Base-by-base conservation (phyloP, 2,113 vertebrate genomes). In the Mirza zaza region DNA sequence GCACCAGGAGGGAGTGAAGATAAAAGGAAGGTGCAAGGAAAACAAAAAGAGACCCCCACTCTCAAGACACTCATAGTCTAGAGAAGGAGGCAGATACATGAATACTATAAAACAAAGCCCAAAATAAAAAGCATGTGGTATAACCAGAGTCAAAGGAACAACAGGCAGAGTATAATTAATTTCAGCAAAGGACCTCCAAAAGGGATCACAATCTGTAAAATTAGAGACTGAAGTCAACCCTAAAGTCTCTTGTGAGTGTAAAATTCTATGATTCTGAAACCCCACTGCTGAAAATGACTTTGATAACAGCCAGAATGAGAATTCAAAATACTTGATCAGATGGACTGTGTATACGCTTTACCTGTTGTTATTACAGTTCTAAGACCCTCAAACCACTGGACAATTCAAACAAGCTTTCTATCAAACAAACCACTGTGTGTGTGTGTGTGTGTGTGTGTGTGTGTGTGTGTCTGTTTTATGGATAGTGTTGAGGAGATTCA, bases 181-280 rank as follows among this genome's bases (percentile, higher is more conserved):
- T 80, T 89, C 84, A 92, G 29, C 15, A 20, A 75, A 86, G 32
- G n/a, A 68, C 23, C 70, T 76, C 27, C 14, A 7, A 89, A 80
- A 86, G 36, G 11, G 13, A 67, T 86, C 50, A 36, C 29, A 81
- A 67, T 93, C 42, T 67, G 13, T 85, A 91, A 91, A 77, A 70
- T 52, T 63, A 86, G 11, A 67, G n/a, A 87, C 20, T 50, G 34
- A 9, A 6, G 15, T 27, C 2, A 79, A 79, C 36, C 73, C 32
- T 82, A 59, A 94, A 90, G 63, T 67, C 34, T 27, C 61, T 42
- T 73, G 25, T 25, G 73, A 80, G 67, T 90, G 5, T 61, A 90
- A 77, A 95, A 87, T 29, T 92, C 80, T 82, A 23, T 76, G 70
- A 83, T 42, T 63, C 77, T 79, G 42, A 91, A 95, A 77, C 73